A percentile compares a stretch with the other conserved stretches of the same genome.
Evolutionary conservation across 2,888 invertebrate species (phyloP).

Genomic region (Ormyrus pomaceus): DNA sequence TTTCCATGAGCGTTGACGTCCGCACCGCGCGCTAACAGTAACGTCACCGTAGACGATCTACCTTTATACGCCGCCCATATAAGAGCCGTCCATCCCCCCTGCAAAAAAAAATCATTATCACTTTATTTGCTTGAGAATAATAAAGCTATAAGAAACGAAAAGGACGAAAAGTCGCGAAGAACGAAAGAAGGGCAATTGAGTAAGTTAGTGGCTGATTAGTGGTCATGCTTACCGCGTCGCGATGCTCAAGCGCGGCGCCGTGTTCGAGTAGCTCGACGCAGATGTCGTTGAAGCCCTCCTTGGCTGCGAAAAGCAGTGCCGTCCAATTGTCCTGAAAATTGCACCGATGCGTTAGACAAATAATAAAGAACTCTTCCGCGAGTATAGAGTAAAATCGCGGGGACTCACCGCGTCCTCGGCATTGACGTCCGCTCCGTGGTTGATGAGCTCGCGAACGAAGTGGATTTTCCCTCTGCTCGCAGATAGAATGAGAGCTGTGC

Average conservation of each 20-base stretch:
- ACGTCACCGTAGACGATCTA: constrained; percentile 84
- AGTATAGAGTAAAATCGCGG: neutral
- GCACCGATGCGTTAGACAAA: neutral
- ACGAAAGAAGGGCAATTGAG: too few species aligned
- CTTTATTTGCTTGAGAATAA: too few species aligned
- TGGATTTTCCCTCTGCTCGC: constrained; percentile 89
- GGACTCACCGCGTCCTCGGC: constrained; percentile 86
- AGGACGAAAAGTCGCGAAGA: too few species aligned
- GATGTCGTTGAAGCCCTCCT: constrained; percentile 90
- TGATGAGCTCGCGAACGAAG: constrained; percentile 90
- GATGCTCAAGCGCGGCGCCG: constrained; percentile 90
- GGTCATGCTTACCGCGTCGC: constrained; percentile 83
- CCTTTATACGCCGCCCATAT: constrained; percentile 99
- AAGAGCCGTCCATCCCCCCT: constrained; percentile 98
- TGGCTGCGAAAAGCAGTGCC: constrained; percentile 91
- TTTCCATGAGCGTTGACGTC: constrained; percentile 97
- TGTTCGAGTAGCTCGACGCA: constrained; percentile 89
- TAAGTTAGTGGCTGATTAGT: neutral
- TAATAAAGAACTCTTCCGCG: too few species aligned
- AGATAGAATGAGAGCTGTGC: constrained; percentile 95
- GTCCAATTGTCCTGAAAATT: constrained; percentile 90
- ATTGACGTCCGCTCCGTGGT: constrained; percentile 94
- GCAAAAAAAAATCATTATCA: constrained; percentile 51
- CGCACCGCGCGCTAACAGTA: constrained; percentile 90
- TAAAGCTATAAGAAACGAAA: too few species aligned